phyloP scores from a whole-genome alignment of 2,797 vertebrate genomes.

The Thalassophryne amazonica region DNA sequence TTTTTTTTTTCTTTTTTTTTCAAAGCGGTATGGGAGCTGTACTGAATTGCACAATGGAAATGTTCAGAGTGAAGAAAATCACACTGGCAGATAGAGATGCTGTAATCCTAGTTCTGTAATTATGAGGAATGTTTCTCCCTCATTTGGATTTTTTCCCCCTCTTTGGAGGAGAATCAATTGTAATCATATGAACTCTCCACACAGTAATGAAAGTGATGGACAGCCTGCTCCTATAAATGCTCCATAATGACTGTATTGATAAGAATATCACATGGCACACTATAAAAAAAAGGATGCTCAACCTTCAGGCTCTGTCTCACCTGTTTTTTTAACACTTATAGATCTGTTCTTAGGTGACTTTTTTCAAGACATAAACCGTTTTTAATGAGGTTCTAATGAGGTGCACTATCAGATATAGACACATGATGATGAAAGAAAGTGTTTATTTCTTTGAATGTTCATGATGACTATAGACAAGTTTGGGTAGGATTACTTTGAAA shows the following conservation, averaged over 20 bases:
- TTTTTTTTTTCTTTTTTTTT: constrained; percentile 19
- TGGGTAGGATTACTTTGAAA: too few species aligned
- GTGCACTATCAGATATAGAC: too few species aligned
- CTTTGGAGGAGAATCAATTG: constrained; percentile 50
- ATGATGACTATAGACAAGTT: too few species aligned
- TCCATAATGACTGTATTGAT: constrained; percentile 31
- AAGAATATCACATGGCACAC: constrained; percentile 8
- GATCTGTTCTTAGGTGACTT: too few species aligned
- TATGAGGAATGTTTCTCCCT: constrained; percentile 10
- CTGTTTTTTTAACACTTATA: too few species aligned
- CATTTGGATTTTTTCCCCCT: constrained; percentile 30
- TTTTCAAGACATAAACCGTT: too few species aligned
- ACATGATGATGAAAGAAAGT: too few species aligned
- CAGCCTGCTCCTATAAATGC: constrained; percentile 25
- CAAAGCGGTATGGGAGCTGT: constrained; percentile 9
- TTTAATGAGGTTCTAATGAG: too few species aligned
- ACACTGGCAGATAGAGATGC: constrained; percentile 2
- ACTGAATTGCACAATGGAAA: constrained; percentile 7
- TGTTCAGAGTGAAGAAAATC: constrained; percentile 17
- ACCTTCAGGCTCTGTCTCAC: background rate
- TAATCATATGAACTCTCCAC: constrained; percentile 44
- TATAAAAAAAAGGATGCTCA: background rate
- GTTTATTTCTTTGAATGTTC: too few species aligned
- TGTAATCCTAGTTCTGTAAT: constrained; percentile 13
- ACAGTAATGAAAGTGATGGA: constrained; percentile 39